These are phyloP conservation scores for Osmerus mordax DNA, from an alignment of 2,113 vertebrate species.

Conservation along the genomic window DNA sequence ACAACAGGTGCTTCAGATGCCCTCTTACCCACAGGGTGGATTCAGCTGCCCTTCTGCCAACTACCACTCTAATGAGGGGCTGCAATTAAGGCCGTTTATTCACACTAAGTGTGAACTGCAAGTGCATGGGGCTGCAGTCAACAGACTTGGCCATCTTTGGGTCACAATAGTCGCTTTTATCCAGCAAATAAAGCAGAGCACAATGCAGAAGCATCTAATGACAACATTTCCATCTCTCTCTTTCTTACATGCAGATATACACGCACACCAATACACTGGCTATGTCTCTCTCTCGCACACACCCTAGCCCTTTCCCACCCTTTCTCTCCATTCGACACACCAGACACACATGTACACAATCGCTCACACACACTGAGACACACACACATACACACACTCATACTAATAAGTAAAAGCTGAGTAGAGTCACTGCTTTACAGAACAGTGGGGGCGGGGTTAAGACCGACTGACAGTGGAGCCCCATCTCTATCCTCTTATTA, in stretches of 20 bases:
- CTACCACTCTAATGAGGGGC: constrained; percentile 68
- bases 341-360: constrained; percentile 5
- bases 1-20: constrained; percentile 70
- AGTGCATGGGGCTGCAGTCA: constrained; percentile 63
- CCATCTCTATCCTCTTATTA: constrained; percentile 79
- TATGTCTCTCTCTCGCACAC: not conserved
- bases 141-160: constrained; percentile 67
- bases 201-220: constrained; percentile 70
- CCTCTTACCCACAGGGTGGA: constrained; percentile 68
- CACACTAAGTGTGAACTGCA: constrained; percentile 73
- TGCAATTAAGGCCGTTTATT: constrained; percentile 77
- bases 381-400: constrained; percentile 26
- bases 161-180: constrained; percentile 70
- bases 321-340: constrained; percentile 12
- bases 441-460: constrained; percentile 68
- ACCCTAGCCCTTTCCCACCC: constrained; percentile 20
- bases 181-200: constrained; percentile 63
- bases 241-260: not conserved
- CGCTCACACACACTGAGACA: constrained; percentile 23
- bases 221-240: constrained; percentile 46
- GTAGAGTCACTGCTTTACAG: constrained; percentile 70
- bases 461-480: constrained; percentile 71
- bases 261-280: not conserved
- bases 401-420: constrained; percentile 62
- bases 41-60: constrained; percentile 69